These are phyloP conservation scores for Microtus richardsoni DNA, from an alignment of 2,113 vertebrate genomes.

Conservation along the genomic window DNA sequence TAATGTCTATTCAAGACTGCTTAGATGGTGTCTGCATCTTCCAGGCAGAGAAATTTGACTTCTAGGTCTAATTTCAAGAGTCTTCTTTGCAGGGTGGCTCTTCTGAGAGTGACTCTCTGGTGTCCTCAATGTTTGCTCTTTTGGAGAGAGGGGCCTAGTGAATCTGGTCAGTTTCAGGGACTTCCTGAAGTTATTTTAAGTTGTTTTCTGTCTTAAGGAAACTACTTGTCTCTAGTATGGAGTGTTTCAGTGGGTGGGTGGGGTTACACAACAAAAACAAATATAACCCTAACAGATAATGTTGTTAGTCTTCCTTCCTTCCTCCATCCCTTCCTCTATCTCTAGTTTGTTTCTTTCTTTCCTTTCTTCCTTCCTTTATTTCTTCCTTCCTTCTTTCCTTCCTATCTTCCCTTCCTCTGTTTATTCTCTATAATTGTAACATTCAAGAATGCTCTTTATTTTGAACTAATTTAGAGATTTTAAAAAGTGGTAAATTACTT, in stretches of 20 bases:
- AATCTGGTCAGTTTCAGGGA: background rate
- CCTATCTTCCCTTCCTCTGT: background rate
- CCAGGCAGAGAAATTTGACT: too few species aligned
- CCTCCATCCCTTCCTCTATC: too few species aligned
- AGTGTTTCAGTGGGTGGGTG: background rate
- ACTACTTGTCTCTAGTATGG: background rate
- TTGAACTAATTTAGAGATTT: background rate
- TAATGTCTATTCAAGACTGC: too few species aligned
- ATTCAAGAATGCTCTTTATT: background rate
- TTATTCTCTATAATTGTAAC: background rate
- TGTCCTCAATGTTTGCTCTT: background rate
- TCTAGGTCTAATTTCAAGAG: background rate
- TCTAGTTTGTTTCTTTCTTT: background rate
- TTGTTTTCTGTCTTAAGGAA: background rate
- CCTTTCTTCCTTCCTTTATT: rapidly evolving
- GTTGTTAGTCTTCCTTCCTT: too few species aligned
- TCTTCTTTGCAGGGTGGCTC: background rate
- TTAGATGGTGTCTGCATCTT: background rate
- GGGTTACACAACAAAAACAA: background rate
- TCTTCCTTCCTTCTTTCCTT: background rate
- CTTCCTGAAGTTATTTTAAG: background rate
- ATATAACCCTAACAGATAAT: background rate
- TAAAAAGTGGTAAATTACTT: background rate
- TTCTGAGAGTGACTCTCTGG: background rate
- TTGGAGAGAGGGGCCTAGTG: background rate